Evolutionary conservation across 2,888 invertebrate species (phyloP), one percentile per base, ranked within the genome.

Genomic region (Cheilosia vulpina): DNA sequence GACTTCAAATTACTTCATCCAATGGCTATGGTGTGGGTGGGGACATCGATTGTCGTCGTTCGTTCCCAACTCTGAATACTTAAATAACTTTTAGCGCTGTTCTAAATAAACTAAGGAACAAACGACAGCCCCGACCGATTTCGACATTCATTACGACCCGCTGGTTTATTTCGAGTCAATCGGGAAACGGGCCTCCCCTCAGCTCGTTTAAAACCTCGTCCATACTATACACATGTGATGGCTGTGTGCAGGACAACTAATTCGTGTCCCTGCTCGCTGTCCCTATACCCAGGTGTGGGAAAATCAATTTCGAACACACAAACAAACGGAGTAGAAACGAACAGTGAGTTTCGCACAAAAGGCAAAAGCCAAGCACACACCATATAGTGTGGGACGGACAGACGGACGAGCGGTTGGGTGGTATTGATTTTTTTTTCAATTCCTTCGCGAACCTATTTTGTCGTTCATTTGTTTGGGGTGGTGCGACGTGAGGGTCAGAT

Each of bases 221-320:
- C 53, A 55, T 27, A 24, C n/a, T 38, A 62, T 31, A 9, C 41
- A 65, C 55, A 71, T 63, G 68, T 73, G 71, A 52, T 58, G 47
- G 27, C 34, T 57, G 60, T 53, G 34, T 53, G 34, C 43, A 77
- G 60, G 69, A 71, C 78, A 43, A 84, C 83, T 79, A 73, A 73
- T 79, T 84, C 78, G 79, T 84, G 73, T 84, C 73, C 73, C 69
- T 27, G 5, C 69, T 83, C 73, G 73, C 69, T 31, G 3, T 52
- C 73, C 78, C 69, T 31, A 9, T 52, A 73, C 62, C 50, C 57
- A 53, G 53, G 78, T 73, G 83, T 79, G 83, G 79, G 79, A 84
- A 84, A 84, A 84, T 84, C 83, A 79, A 84, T 84, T 84, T 75
- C 83, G 63, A 79, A 79, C 73, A 84, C 69, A 84, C 68, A 84